Conservation (phyloP, 2,888 invertebrate species). For the Noctua pronuba region DNA sequence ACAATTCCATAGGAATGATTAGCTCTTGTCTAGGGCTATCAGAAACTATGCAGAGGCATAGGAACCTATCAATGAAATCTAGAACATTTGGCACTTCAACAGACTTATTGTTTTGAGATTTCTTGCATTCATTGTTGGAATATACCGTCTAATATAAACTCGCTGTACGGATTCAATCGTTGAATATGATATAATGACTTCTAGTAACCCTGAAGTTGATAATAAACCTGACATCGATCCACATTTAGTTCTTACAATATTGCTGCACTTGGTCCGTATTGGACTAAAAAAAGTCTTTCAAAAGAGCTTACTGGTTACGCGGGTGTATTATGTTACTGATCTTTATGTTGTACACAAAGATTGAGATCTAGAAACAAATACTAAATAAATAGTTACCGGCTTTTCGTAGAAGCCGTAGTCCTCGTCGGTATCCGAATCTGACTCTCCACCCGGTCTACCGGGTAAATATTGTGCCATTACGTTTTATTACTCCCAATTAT, state of each 20-base stretch:
- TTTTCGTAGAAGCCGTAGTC: constrained; percentile 83
- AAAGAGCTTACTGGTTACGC: not conserved
- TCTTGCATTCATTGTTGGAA: not conserved
- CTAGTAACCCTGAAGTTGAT: constrained; percentile 1
- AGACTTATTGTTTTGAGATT: not conserved
- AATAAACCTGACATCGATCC: constrained; percentile 25
- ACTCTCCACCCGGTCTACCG: constrained; percentile 84
- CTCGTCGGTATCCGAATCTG: constrained; percentile 82
- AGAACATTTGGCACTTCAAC: constrained; percentile 1
- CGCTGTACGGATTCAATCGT: not conserved
- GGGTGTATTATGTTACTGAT: not conserved
- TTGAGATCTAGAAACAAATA: not conserved
- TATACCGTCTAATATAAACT: not conserved
- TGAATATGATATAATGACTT: not conserved
- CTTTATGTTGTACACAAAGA: constrained; percentile 12
- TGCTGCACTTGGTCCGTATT: not conserved
- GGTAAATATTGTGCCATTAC: constrained; percentile 72
- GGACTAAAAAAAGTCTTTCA: not conserved
- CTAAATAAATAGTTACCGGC: constrained; percentile 74
- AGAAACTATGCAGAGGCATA: not conserved
- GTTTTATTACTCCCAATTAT: constrained; percentile 17
- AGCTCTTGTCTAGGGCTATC: not conserved
- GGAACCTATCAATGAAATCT: not conserved
- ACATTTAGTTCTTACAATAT: constrained; percentile 4
- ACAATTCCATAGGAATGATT: not conserved